These are phyloP conservation scores for Thamnophis elegans DNA, from an alignment of 2,797 vertebrate genomes.

Conservation along the genomic window DNA sequence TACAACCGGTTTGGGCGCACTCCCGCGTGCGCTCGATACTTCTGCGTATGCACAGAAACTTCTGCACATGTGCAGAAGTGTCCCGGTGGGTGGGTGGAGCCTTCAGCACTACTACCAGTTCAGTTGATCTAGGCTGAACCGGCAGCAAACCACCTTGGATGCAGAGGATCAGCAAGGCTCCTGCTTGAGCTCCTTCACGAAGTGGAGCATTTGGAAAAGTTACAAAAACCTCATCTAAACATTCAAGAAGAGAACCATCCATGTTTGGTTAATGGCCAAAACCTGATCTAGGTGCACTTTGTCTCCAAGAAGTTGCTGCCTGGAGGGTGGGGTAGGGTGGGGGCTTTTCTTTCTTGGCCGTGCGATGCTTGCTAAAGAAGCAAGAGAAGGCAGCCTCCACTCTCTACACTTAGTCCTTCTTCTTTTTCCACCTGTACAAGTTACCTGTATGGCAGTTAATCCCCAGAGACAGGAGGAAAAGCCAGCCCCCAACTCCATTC, in stretches of 20 bases:
- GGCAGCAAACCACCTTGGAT: too few species aligned
- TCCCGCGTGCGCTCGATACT: too few species aligned
- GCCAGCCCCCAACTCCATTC: not conserved
- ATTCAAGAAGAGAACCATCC: not conserved
- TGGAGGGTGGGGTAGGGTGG: too few species aligned
- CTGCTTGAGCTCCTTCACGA: not conserved
- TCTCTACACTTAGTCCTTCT: not conserved
- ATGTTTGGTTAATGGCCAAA: not conserved
- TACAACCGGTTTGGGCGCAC: too few species aligned
- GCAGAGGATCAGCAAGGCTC: not conserved
- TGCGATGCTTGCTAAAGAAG: not conserved
- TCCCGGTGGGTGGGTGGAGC: too few species aligned
- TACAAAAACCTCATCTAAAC: not conserved
- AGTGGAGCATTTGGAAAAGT: not conserved
- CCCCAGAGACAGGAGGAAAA: not conserved
- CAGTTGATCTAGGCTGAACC: too few species aligned
- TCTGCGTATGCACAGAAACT: too few species aligned
- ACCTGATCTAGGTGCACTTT: too few species aligned
- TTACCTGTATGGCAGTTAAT: not conserved
- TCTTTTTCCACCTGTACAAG: not conserved
- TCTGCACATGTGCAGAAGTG: too few species aligned
- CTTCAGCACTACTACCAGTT: too few species aligned
- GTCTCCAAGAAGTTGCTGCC: too few species aligned
- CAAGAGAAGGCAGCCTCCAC: not conserved
- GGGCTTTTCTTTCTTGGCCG: not conserved